A percentile compares a stretch with the other conserved stretches of the same genome.
phyloP scores from a whole-genome alignment of 2,113 vertebrate species.

The Calidris pygmaea region DNA sequence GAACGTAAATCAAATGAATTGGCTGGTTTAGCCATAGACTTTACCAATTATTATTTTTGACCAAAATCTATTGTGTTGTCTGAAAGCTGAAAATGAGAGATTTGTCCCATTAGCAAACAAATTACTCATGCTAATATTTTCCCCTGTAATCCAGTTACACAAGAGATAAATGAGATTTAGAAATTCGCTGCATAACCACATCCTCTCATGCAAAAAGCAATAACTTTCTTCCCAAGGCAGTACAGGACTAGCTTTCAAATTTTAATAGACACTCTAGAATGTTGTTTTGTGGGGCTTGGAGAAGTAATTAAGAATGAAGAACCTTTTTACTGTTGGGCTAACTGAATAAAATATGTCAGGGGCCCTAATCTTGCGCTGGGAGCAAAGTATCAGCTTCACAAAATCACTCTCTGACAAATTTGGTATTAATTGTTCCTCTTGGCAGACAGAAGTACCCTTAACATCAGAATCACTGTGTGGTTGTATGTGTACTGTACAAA shows the following conservation, averaged over 20 bases:
- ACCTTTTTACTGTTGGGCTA: not conserved
- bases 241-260: conserved; percentile 13
- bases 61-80: not conserved
- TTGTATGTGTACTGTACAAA: not conserved
- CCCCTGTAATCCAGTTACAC: conserved; percentile 30
- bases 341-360: not conserved
- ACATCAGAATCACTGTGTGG: not conserved
- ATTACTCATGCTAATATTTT: conserved; percentile 41
- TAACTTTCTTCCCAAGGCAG: conserved; percentile 22
- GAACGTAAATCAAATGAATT: not conserved
- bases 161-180: conserved; percentile 45
- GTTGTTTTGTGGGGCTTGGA: not conserved
- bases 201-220: conserved; percentile 11
- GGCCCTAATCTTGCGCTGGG: not conserved
- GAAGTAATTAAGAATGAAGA: conserved; percentile 31
- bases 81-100: not conserved
- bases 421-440: not conserved
- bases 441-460: not conserved
- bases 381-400: conserved; percentile 8
- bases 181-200: not conserved
- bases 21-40: not conserved
- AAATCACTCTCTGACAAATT: not conserved
- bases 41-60: conserved; percentile 11
- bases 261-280: conserved; percentile 35
- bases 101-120: conserved; percentile 20